Base-by-base conservation (phyloP, 2,113 vertebrate genomes). In the Irena cyanogastra region DNA sequence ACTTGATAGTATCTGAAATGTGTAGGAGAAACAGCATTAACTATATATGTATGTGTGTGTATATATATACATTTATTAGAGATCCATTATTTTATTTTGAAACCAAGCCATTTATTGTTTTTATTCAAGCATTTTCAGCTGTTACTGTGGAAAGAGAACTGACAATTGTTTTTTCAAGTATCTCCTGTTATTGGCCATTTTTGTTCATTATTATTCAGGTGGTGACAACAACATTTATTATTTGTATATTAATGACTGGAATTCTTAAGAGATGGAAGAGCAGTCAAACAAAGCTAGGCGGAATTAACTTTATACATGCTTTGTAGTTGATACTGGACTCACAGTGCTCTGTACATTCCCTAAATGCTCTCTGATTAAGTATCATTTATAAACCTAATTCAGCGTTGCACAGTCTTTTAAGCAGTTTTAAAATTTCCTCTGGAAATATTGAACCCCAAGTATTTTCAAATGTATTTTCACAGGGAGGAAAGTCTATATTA, bases 391-490 rank as follows among this genome's bases (percentile, higher is more conserved):
- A 84, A 83, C 53, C 39, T 85, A 88, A 95, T 89, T 56, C 21
- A 74, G n/a, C 50, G 39, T 90, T 53, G 6, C 53, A 78, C 61
- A 81, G 63, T n/a, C 63, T 93, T 96, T 96, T 78, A 84, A 91
- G 68, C 26, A 69, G 76, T 84, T 91, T 83, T 91, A 91, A 96
- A 95, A 89, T 97, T 97, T 97, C 28, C 57, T 94, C 31, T 90
- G 79, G 61, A 94, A 91, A 96, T 90, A 84, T 16, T 90, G 91
- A 90, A 95, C 35, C 72, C 81, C 53, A 81, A 91, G 83, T 91
- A 64, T 91, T 97, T 97, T 89, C 83, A 96, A 94, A 94, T 95
- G 92, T 56, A 89, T 93, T 97, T 97, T 88, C 80, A 91, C 59
- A 26, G 41, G 41, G 6, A 4, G 13, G 17, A 54, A 96, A 87